phyloP scores from a whole-genome alignment of 2,888 invertebrate genomes.

The Carabus problematicus region DNA sequence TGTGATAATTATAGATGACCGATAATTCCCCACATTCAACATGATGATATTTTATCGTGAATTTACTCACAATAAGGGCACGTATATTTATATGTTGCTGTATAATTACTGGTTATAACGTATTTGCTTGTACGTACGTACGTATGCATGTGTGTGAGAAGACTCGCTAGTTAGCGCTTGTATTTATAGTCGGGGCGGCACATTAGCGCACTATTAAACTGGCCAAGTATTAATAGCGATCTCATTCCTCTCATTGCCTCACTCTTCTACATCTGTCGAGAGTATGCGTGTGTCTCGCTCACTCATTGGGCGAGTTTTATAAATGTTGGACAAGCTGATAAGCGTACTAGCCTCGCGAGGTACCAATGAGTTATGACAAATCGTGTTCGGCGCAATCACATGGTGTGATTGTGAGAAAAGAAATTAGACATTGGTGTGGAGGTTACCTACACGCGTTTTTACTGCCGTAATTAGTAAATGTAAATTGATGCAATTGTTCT shows the following conservation, averaged over 20 bases:
- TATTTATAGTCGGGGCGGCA: constrained; percentile 37
- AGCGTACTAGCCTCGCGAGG: constrained; percentile 9
- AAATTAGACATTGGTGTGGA: background rate
- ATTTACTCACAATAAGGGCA: no score
- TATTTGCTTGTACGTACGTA: background rate
- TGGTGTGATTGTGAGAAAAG: constrained; percentile 31
- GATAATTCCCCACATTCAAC: no score
- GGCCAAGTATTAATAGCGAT: constrained; percentile 35
- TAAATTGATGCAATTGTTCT: no score
- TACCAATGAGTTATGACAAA: constrained; percentile 30
- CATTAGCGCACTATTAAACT: constrained; percentile 36
- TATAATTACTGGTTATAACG: constrained; percentile 13
- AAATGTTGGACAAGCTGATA: background rate
- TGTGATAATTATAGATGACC: no score
- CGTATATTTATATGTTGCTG: constrained; percentile 9
- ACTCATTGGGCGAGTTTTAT: constrained; percentile 6
- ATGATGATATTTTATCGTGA: no score
- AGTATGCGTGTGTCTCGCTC: background rate
- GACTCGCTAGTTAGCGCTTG: constrained; percentile 25
- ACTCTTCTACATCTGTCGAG: background rate
- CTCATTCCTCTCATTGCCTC: constrained; percentile 26
- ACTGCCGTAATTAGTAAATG: no score
- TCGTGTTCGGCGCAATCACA: constrained; percentile 16
- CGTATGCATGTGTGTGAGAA: constrained; percentile 5
- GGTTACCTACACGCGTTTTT: no score